Base-by-base conservation (phyloP, 2,888 invertebrate genomes). In the Adelognathus sp. region DNA sequence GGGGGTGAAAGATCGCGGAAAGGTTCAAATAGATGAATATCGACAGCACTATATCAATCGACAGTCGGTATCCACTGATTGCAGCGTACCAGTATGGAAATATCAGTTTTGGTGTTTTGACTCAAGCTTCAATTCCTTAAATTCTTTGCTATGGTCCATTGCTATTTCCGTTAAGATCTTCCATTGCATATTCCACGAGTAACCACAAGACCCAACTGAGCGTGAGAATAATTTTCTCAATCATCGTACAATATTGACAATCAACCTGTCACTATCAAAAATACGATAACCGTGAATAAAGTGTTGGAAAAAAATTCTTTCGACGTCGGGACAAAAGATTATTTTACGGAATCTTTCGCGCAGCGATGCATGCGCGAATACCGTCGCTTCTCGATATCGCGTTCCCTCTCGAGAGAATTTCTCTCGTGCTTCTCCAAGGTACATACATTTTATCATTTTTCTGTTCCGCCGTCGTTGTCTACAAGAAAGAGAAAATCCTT, bases 351-450 rank as follows among this genome's bases (percentile, higher is more conserved):
- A 11, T 36, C 36, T 36, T n/a, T 9, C n/a, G 9, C 36, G 1
- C n/a, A 36, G 36, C 9, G 36, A 36, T 36, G 36, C 36, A 36
- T 36, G n/a, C 36, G 9, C 36, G 36, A 36, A 36, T 36, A 36
- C 36, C 11, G 36, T 36, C 36, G 36, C 9, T 9, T 36, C 52
- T 56, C 64, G 41, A 66, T 50, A 33, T 69, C 46, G n/a, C n/a
- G 46, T 67, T 41, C 69, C 69, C 63, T 73, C 63, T 63, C 63
- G 33, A 41, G 52, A 66, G 33, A 72, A 70, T 75, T 80, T 75
- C 73, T 73, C 75, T 81, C 56, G 58, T 60, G 69, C 33, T 66
- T 46, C 73, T 76, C 81, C 70, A 64, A 63, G 69, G 69, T 75
- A 73, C 70, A 60, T 79, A 18, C 16, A 14, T 9, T 44, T 1